Base-by-base conservation (phyloP, 2,888 invertebrate genomes). In the Eretmocerus hayati region DNA sequence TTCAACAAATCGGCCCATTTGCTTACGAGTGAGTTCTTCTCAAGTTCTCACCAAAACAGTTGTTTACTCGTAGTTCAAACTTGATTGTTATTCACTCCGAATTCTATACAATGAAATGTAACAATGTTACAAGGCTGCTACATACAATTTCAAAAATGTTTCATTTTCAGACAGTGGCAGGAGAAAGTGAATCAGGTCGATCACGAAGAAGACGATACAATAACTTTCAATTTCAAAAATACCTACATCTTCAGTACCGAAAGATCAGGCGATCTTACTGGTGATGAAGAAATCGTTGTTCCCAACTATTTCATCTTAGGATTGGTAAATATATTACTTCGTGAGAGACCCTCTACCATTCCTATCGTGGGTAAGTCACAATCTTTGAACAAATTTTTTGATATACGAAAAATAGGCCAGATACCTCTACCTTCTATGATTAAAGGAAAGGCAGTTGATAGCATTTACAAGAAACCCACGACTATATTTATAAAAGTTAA, bases 1-100 rank as follows among this genome's bases (percentile, higher is more conserved):
- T 91, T 0, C 76, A 84, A 59, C 86, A 91, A 77, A 65, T 89
- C 3, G 91, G 91, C 26, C 91, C 91, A 0, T 91, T 79, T 67
- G 81, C 84, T 60, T 91, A 87, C 69, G 84, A 87, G 90, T 90
- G 73, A 80, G 83, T 21, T 13, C 15, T 21, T 22, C 4, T 13
- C 3, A n/a, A 26, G 26, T 26, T 11, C 11, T 11, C 26, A 26
- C 8, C 26, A 26, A 26, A 26, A 26, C 11, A 11, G 26, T n/a
- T n/a, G n/a, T 26, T 6, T 26, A 6, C 8, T 26, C 8, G 11
- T 6, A 26, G 11, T 26, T 6, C 8, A 26, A 11, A 26, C 26
- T 26, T 9, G 26, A 9, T 1, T 26, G 26, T 26, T 9, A 9
- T 26, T 26, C 26, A 26, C 6, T 26, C 26, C 26, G 11, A 9